Conservation (phyloP, 2,113 vertebrate species). For the Dunckerocampus dactyliophorus region DNA sequence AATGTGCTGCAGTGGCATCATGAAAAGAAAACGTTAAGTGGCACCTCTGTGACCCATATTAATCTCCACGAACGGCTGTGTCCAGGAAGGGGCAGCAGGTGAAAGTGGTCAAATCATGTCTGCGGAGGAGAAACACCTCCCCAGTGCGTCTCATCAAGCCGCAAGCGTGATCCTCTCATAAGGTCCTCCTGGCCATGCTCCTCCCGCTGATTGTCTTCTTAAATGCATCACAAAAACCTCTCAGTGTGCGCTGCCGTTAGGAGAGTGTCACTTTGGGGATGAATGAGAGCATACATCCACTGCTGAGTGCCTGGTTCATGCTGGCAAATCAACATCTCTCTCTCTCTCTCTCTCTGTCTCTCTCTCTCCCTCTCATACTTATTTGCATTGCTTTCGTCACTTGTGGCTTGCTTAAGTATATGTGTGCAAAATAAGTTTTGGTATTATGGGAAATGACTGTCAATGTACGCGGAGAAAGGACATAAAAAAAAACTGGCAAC, state of each 20-base stretch:
- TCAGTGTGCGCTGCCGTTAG: neutral
- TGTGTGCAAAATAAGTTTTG: neutral
- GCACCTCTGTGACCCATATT: slow-evolving; percentile 22
- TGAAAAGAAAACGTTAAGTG: neutral
- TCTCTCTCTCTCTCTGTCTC: slow-evolving; percentile 7
- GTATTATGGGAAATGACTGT: neutral
- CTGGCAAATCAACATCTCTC: slow-evolving; percentile 41
- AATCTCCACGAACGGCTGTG: slow-evolving; percentile 52
- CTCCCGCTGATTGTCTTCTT: neutral
- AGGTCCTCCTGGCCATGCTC: slow-evolving; percentile 15
- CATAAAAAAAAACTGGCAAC: too few relatives aligned
- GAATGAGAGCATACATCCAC: slow-evolving; percentile 70
- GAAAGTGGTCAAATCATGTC: slow-evolving; percentile 31
- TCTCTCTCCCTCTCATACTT: neutral
- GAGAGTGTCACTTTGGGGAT: slow-evolving; percentile 34
- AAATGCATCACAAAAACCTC: neutral
- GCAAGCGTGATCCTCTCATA: slow-evolving; percentile 5
- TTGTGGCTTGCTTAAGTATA: slow-evolving; percentile 6
- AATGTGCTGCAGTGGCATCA: slow-evolving; percentile 38
- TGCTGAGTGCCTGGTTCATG: slow-evolving; percentile 47
- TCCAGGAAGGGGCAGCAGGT: slow-evolving; percentile 24
- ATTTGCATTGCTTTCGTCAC: slow-evolving; percentile 2
- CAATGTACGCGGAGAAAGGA: too few relatives aligned
- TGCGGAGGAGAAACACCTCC: slow-evolving; percentile 34
- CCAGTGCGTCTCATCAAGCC: slow-evolving; percentile 12